Conservation (phyloP, 2,888 invertebrate species). For the Meloe dianella region DNA sequence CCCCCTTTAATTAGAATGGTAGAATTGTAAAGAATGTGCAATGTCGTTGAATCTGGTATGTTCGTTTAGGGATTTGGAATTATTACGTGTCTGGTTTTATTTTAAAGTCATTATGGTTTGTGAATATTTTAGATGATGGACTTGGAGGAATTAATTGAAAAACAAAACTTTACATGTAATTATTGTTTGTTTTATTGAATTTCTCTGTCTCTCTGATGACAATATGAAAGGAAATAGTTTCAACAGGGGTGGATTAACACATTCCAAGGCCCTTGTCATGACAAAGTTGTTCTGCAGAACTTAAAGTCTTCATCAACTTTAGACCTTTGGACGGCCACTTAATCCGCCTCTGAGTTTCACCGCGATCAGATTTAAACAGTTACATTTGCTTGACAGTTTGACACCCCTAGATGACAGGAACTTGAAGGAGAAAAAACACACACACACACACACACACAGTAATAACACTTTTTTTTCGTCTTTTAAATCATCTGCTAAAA, state of each 20-base stretch:
- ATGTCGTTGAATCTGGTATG: slow-evolving; percentile 1
- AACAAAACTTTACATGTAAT: neutral
- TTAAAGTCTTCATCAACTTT: too few relatives aligned
- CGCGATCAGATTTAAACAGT: slow-evolving; percentile 19
- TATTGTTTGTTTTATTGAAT: neutral
- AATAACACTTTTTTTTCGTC: slow-evolving; percentile 6
- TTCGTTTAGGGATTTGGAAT: slow-evolving; percentile 6
- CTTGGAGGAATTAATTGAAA: neutral
- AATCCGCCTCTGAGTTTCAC: slow-evolving; percentile 12
- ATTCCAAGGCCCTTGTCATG: too few relatives aligned
- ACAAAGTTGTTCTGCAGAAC: too few relatives aligned
- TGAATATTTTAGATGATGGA: neutral
- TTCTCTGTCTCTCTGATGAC: neutral
- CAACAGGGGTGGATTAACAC: too few relatives aligned
- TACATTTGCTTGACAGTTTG: slow-evolving; percentile 29
- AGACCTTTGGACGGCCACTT: too few relatives aligned
- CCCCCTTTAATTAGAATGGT: slow-evolving; percentile 35
- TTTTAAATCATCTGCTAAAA: slow-evolving; percentile 17
- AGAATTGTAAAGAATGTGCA: slow-evolving; percentile 14
- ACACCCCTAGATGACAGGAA: slow-evolving; percentile 22
- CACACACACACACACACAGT: neutral
- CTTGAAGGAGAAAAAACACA: neutral
- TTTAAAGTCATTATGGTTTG: slow-evolving; percentile 7
- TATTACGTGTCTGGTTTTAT: slow-evolving; percentile 8
- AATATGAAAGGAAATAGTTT: neutral